These are phyloP conservation scores for Microctonus hyperodae DNA, from an alignment of 2,888 invertebrate genomes.

Conservation along the genomic window DNA sequence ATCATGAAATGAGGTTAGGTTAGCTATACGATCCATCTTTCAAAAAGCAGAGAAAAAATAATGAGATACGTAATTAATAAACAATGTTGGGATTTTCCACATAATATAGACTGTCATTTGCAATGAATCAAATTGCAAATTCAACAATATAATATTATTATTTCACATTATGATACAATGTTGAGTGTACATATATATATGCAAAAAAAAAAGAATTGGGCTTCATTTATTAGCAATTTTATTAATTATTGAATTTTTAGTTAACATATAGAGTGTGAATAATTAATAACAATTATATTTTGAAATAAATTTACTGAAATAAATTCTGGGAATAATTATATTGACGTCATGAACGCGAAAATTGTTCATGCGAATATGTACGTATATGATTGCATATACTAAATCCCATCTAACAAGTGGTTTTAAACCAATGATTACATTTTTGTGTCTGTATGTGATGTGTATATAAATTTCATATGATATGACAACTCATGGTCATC, in stretches of 20 bases:
- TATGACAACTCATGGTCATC: neutral
- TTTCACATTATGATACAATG: no score
- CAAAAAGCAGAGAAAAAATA: neutral
- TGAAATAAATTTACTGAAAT: neutral
- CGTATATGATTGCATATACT: no score
- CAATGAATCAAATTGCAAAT: no score
- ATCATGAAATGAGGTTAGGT: neutral
- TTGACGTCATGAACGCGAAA: neutral
- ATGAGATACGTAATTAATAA: neutral
- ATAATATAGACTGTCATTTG: no score
- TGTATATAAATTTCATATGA: neutral
- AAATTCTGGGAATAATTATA: neutral
- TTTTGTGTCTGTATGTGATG: no score
- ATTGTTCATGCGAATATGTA: neutral
- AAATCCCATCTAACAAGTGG: neutral
- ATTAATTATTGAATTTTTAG: no score
- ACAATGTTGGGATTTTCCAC: no score
- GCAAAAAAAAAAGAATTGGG: no score
- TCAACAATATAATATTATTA: no score
- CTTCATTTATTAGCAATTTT: no score
- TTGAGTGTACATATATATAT: no score
- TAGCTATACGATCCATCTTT: neutral
- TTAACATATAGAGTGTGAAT: no score
- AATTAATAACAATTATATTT: neutral
- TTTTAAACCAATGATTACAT: neutral